A percentile compares a stretch with the other conserved stretches of the same genome.
Conservation (phyloP, 2,113 vertebrate species). For the Elephantulus edwardii region DNA sequence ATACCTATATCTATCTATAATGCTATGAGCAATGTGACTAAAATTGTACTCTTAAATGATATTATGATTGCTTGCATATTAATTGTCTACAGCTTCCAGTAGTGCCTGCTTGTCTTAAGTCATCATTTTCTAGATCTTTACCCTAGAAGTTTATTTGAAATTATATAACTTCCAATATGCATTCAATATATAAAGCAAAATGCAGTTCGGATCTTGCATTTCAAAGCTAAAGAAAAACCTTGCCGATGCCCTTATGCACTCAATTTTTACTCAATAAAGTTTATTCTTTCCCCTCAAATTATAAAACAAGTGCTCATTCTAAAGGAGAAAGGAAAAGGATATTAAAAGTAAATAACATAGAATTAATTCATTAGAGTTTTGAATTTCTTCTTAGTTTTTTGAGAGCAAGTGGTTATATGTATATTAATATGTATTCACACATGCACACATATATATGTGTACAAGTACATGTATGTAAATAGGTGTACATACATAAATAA, state of each 20-base stretch:
- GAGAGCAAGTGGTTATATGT: neutral
- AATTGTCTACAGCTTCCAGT: neutral
- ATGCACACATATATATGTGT: neutral
- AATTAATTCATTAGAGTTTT: slow-evolving; percentile 8
- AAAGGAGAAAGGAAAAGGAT: neutral
- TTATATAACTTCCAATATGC: neutral
- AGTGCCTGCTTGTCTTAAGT: neutral
- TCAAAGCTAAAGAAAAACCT: neutral
- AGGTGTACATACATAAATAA: neutral
- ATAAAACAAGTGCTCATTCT: slow-evolving; percentile 26
- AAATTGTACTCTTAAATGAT: neutral
- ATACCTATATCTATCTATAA: too few relatives aligned
- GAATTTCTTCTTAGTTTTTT: neutral
- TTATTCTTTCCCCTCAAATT: neutral
- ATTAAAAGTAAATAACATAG: slow-evolving; percentile 28
- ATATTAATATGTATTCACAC: neutral
- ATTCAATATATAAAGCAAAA: neutral
- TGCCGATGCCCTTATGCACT: neutral
- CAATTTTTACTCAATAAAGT: neutral
- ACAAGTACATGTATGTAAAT: too few relatives aligned
- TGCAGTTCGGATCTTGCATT: neutral
- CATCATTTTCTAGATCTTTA: neutral
- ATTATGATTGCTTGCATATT: neutral
- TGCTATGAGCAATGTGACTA: neutral
- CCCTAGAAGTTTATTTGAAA: neutral